Conservation (phyloP, 2,797 vertebrate genomes). For the Chelmon rostratus region DNA sequence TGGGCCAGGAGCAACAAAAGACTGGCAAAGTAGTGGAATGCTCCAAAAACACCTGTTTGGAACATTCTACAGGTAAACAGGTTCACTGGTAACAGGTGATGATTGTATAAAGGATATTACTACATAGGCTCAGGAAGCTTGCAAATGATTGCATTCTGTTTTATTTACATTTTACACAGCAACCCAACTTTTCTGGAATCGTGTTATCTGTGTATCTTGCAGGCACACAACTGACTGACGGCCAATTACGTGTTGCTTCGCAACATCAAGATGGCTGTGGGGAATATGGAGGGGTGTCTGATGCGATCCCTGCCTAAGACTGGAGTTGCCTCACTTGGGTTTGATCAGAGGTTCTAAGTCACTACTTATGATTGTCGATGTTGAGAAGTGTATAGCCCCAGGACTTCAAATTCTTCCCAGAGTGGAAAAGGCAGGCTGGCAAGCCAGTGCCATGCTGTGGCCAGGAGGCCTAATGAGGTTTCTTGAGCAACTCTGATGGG, state of each 20-base stretch:
- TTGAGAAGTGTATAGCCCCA: slow-evolving; percentile 51
- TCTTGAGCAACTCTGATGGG: slow-evolving; percentile 72
- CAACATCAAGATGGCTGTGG: slow-evolving; percentile 24
- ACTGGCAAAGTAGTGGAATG: too few relatives aligned
- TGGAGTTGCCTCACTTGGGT: slow-evolving; percentile 42
- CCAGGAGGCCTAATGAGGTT: slow-evolving; percentile 77
- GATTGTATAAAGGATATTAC: too few relatives aligned
- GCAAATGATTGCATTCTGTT: too few relatives aligned
- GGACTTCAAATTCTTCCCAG: slow-evolving; percentile 56
- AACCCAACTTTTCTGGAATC: too few relatives aligned
- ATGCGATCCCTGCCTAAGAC: slow-evolving; percentile 25
- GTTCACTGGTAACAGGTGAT: too few relatives aligned
- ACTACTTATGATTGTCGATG: slow-evolving; percentile 55
- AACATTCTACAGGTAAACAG: too few relatives aligned
- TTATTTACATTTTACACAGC: too few relatives aligned
- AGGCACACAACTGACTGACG: slow-evolving; percentile 24
- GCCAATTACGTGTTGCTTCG: slow-evolving; percentile 28
- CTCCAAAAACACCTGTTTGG: too few relatives aligned
- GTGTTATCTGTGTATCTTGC: not conserved
- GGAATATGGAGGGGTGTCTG: not conserved
- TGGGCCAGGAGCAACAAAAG: too few relatives aligned
- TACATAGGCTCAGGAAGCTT: too few relatives aligned
- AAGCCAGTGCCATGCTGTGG: slow-evolving; percentile 70
- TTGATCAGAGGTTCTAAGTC: slow-evolving; percentile 52
- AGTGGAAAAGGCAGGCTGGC: slow-evolving; percentile 57